These are phyloP conservation scores for Neoniphon sammara DNA, from an alignment of 2,797 vertebrate species.

Conservation along the genomic window DNA sequence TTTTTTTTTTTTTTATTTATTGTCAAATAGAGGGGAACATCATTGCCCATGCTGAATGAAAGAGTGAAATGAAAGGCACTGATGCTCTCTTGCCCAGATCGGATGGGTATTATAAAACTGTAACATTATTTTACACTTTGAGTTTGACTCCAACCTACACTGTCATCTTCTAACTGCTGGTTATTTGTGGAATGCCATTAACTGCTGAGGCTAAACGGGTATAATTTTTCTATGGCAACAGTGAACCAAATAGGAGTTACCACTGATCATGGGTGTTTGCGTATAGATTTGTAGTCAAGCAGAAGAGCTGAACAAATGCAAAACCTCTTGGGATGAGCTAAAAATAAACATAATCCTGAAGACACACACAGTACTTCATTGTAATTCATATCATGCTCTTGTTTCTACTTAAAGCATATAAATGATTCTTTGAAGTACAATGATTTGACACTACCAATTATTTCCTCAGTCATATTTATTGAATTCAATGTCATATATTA, in stretches of 20 bases:
- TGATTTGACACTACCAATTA: constrained; percentile 63
- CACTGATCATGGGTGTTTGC: constrained; percentile 70
- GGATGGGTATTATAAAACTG: constrained; percentile 46
- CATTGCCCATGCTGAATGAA: constrained; percentile 38
- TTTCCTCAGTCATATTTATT: constrained; percentile 75
- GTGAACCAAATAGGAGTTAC: constrained; percentile 76
- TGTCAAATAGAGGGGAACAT: constrained; percentile 36
- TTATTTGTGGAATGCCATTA: constrained; percentile 57
- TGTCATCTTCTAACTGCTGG: constrained; percentile 62
- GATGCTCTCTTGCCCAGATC: constrained; percentile 62
- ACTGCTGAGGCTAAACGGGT: constrained; percentile 77
- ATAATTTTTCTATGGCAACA: constrained; percentile 74
- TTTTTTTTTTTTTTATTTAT: constrained; percentile 66
- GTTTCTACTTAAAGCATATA: constrained; percentile 55
- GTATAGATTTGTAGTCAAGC: constrained; percentile 75
- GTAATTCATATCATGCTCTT: constrained; percentile 66
- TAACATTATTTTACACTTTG: constrained; percentile 24
- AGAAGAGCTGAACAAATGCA: constrained; percentile 69
- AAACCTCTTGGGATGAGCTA: constrained; percentile 73
- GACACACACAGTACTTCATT: constrained; percentile 59
- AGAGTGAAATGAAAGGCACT: constrained; percentile 63
- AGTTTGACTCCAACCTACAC: constrained; percentile 35
- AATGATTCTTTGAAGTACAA: constrained; percentile 67
- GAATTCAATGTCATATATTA: constrained; percentile 67
- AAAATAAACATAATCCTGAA: constrained; percentile 74